Conservation (phyloP, 2,888 invertebrate species). For the Tipula unca region DNA sequence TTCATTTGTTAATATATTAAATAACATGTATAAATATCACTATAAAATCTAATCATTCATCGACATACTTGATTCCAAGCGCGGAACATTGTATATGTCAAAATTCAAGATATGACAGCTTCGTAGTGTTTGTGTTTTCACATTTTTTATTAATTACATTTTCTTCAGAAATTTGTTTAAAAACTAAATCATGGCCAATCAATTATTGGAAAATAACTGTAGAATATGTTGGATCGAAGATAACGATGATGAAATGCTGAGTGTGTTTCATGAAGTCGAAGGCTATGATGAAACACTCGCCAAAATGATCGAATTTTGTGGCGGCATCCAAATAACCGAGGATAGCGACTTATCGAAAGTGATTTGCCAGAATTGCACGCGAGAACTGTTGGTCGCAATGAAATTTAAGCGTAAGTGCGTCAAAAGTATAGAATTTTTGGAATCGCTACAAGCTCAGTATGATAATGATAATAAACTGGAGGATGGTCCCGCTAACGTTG, state of each 20-base stretch:
- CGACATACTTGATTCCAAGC: background rate
- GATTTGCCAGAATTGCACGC: slow-evolving; percentile 36
- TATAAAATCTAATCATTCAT: too few species aligned
- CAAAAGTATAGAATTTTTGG: slow-evolving; percentile 30
- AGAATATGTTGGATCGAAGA: slow-evolving; percentile 35
- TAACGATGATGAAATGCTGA: slow-evolving; percentile 31
- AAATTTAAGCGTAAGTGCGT: slow-evolving; percentile 36
- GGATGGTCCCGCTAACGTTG: background rate
- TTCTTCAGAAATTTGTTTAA: background rate
- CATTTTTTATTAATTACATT: too few species aligned
- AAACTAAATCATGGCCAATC: slow-evolving; percentile 25
- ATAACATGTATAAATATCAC: too few species aligned
- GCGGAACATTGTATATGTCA: background rate
- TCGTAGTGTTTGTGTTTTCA: background rate
- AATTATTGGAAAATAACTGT: slow-evolving; percentile 31
- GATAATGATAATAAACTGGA: background rate
- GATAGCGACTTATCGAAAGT: slow-evolving; percentile 33
- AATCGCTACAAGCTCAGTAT: slow-evolving; percentile 15
- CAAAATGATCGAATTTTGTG: slow-evolving; percentile 32
- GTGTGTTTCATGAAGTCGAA: slow-evolving; percentile 35
- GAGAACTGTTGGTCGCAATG: slow-evolving; percentile 34
- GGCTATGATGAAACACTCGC: slow-evolving; percentile 33
- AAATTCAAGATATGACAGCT: background rate
- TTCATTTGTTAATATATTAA: too few species aligned
- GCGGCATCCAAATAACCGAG: slow-evolving; percentile 32